These are phyloP conservation scores for Falco biarmicus DNA, from an alignment of 2,797 vertebrate species.

Conservation along the genomic window DNA sequence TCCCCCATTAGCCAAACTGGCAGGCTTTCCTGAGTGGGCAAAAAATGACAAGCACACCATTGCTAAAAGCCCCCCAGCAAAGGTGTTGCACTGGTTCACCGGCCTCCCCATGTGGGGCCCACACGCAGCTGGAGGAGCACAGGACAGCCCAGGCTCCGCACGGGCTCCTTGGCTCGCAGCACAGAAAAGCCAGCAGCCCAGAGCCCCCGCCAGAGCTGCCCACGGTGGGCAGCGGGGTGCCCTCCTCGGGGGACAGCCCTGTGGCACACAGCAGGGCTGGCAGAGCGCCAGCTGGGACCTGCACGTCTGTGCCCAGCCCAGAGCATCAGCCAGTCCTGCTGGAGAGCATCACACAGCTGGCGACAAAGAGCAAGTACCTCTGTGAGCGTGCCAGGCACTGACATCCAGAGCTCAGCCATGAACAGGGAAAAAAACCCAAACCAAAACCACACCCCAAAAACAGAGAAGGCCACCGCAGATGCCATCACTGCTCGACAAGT, in stretches of 20 bases:
- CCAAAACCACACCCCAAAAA: background rate
- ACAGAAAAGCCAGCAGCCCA: background rate
- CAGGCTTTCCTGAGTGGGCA: accelerated
- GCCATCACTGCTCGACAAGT: accelerated
- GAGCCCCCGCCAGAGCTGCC: background rate
- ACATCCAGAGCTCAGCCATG: background rate
- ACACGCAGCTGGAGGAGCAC: accelerated
- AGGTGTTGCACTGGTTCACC: background rate
- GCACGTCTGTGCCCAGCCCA: background rate
- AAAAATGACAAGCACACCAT: accelerated
- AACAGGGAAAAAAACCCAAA: accelerated
- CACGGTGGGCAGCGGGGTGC: accelerated
- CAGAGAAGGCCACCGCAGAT: accelerated
- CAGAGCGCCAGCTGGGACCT: background rate
- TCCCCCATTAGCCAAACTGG: background rate
- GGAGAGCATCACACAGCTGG: background rate
- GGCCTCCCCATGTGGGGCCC: accelerated
- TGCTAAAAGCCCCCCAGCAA: background rate
- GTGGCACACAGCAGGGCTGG: background rate
- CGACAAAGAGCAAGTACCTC: background rate
- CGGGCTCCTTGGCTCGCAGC: background rate
- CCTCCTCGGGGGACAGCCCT: background rate
- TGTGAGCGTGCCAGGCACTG: accelerated
- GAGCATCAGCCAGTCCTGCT: background rate
- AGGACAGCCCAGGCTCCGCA: background rate